Evolutionary conservation across 92 coral and sea anemone genomes (phyloP).

Genomic region (Siderastrea siderea): DNA sequence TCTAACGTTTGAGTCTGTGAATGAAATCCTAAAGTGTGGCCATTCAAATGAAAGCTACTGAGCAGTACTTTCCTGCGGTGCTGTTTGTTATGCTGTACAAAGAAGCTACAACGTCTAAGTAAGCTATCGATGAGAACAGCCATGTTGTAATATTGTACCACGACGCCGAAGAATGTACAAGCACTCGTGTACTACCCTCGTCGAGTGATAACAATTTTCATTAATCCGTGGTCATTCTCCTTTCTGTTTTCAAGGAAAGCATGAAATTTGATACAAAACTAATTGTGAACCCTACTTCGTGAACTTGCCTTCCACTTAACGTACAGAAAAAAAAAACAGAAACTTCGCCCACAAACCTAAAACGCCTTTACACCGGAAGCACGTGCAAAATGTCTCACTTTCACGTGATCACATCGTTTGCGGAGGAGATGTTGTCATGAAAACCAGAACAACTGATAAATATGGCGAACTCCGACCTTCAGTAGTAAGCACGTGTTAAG

Average conservation of each 20-base stretch:
- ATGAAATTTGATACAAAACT: not conserved
- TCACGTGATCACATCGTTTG: conserved; percentile 7
- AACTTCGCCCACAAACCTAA: not conserved
- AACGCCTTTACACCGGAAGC: conserved; percentile 8
- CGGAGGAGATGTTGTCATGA: conserved; percentile 6
- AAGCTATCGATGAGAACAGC: not conserved
- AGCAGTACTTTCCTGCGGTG: not conserved
- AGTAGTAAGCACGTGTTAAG: not conserved
- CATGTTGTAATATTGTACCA: not conserved
- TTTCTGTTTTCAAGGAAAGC: too few species aligned
- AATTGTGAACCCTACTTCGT: not conserved
- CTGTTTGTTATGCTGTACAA: too few species aligned
- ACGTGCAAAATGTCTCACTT: conserved; percentile 21
- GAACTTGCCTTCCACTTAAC: not conserved
- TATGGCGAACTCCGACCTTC: conserved; percentile 5
- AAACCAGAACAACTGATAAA: not conserved
- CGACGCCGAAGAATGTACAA: too few species aligned
- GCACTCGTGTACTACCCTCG: not conserved
- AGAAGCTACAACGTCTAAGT: not conserved
- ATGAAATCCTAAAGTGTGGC: not conserved
- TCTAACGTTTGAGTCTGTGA: not conserved
- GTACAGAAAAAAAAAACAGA: too few species aligned
- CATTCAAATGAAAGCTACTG: not conserved
- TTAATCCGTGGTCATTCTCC: not conserved
- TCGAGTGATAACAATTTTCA: not conserved